These are phyloP conservation scores for Phalera bucephala DNA, from an alignment of 2,888 invertebrate genomes.

Conservation along the genomic window DNA sequence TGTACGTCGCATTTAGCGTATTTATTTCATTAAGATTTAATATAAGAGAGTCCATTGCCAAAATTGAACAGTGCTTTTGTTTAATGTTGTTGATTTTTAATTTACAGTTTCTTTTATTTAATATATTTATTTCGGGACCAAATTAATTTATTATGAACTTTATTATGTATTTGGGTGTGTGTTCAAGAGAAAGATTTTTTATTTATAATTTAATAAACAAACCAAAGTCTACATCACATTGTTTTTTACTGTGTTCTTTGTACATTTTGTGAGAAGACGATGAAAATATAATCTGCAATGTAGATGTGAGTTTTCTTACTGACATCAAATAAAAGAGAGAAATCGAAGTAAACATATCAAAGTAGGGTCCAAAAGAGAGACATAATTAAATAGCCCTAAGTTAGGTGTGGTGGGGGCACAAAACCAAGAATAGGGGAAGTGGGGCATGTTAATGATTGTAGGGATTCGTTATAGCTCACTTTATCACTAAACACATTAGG, in stretches of 20 bases:
- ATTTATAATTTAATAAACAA: constrained; percentile 81
- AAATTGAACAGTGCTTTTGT: constrained; percentile 79
- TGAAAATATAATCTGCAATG: constrained; percentile 67
- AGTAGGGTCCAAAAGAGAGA: too few relatives aligned
- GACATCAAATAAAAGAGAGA: too few relatives aligned
- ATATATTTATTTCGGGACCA: constrained; percentile 83
- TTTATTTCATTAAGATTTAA: constrained; percentile 76
- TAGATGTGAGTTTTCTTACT: constrained; percentile 49
- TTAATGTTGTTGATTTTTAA: constrained; percentile 72
- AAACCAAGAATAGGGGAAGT: too few relatives aligned
- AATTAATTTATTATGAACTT: constrained; percentile 81
- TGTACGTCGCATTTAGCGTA: constrained; percentile 66
- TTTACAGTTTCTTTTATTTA: constrained; percentile 68
- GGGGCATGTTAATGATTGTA: too few relatives aligned
- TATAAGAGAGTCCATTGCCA: constrained; percentile 79
- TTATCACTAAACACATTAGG: too few relatives aligned
- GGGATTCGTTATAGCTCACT: too few relatives aligned
- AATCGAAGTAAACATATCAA: too few relatives aligned
- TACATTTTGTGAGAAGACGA: constrained; percentile 60
- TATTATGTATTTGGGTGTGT: constrained; percentile 76
- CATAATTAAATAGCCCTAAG: too few relatives aligned
- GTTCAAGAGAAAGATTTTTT: constrained; percentile 75
- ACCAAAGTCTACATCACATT: constrained; percentile 79
- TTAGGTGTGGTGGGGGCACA: too few relatives aligned
- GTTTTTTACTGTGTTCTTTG: constrained; percentile 69